Evolutionary conservation across 2,797 vertebrate species (phyloP).

Genomic region (Lepus townsendii): DNA sequence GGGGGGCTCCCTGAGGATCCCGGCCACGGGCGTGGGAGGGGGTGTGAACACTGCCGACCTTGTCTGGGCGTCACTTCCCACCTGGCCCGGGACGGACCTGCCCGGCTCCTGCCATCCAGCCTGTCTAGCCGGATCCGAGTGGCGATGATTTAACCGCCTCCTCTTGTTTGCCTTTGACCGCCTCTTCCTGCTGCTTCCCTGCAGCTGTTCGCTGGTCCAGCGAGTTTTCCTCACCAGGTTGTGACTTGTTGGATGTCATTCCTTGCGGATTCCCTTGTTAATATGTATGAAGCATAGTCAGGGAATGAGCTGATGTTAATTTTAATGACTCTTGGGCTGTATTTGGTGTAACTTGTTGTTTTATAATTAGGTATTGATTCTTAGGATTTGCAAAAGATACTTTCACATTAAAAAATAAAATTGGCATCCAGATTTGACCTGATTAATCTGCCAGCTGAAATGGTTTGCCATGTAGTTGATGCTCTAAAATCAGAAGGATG

Average conservation of each 20-base stretch:
- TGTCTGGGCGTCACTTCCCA: not conserved
- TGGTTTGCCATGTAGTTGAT: not conserved
- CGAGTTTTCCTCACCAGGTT: slow-evolving; percentile 58
- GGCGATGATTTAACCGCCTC: not conserved
- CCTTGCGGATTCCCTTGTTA: not conserved
- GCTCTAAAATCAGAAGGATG: not conserved
- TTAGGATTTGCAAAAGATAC: slow-evolving; percentile 12
- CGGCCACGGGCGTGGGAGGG: not conserved
- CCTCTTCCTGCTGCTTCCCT: not conserved
- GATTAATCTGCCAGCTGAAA: not conserved
- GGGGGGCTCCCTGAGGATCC: not conserved
- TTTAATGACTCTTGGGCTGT: not conserved
- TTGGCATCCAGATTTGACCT: not conserved
- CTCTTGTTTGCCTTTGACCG: not conserved
- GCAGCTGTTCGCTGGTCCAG: slow-evolving; percentile 26
- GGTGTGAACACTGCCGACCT: not conserved
- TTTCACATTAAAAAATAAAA: not conserved
- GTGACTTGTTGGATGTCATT: slow-evolving; percentile 47
- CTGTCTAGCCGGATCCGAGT: slow-evolving; percentile 27
- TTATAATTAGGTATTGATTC: not conserved
- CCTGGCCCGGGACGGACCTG: not conserved
- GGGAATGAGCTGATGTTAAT: not conserved
- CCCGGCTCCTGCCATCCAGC: not conserved
- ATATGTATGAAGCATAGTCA: not conserved
- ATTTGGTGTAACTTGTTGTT: not conserved